Conservation (phyloP, 2,797 vertebrate species). For the Onychomys leucogaster region DNA sequence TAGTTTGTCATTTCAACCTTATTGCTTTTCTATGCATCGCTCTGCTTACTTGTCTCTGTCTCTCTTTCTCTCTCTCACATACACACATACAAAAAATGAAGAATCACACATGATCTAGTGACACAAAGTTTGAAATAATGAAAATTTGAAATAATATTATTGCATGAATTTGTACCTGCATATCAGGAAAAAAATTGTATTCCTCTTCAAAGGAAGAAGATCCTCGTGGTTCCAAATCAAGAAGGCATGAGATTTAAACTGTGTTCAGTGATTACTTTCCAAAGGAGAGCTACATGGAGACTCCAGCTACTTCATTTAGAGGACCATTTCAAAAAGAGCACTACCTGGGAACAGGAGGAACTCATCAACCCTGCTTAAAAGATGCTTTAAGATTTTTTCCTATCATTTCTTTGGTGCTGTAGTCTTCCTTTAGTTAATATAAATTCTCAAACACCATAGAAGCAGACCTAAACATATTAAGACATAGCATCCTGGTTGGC, state of each 20-base stretch:
- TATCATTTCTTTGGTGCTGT: not conserved
- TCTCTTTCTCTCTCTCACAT: not conserved
- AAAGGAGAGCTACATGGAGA: not conserved
- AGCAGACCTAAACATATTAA: not conserved
- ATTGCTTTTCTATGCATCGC: not conserved
- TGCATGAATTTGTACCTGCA: not conserved
- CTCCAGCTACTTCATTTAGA: not conserved
- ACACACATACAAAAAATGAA: not conserved
- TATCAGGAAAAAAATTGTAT: not conserved
- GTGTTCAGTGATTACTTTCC: not conserved
- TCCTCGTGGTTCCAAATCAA: too few relatives aligned
- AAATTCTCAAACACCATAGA: not conserved
- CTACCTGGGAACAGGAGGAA: not conserved
- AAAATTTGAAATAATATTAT: not conserved
- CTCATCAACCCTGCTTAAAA: not conserved
- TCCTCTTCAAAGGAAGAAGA: not conserved
- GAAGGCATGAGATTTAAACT: not conserved
- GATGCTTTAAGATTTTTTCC: not conserved
- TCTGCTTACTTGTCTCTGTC: not conserved
- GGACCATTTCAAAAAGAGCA: not conserved
- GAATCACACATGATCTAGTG: not conserved
- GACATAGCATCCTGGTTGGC: not conserved
- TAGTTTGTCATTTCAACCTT: not conserved
- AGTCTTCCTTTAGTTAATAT: not conserved
- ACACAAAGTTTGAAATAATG: not conserved